Base-by-base conservation (phyloP, 2,113 vertebrate genomes). In the Haemorhous mexicanus region DNA sequence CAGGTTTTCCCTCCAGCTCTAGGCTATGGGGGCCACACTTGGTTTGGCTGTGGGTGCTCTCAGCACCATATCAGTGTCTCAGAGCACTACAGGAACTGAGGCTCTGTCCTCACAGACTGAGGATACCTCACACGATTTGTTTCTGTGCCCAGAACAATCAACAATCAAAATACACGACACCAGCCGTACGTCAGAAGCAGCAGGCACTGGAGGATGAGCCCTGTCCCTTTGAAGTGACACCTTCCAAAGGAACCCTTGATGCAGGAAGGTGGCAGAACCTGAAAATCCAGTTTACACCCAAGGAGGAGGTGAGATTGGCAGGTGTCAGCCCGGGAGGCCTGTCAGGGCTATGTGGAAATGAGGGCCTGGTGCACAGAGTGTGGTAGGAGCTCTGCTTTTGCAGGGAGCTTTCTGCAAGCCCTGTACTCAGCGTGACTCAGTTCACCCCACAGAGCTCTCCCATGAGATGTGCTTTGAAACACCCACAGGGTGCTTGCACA, bases 221-320 rank as follows among this genome's bases (percentile, higher is more conserved):
- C 4, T 63, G 77, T 11, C 97, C 98, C 77, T 99, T 99, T 72
- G 61, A 98, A 86, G 95, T 94, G 90, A 80, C 97, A 13, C 99
- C 99, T 9, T 63, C 64, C 1, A 91, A 96, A n/a, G 99, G 99
- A 67, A 26, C 94, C 64, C 89, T 99, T 21, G 46, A 77, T 64
- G 97, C 98, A 32, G 97, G 97, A n/a, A 95, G 98, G 56, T 95
- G 92, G 33, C 93, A 95, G 89, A 97, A 99, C 1, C 81, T 99
- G 49, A 96, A 97, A 72, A 96, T 99, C 93, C 98, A 96, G 91
- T 99, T 99, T 97, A 97, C 95, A 52, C 99, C 99, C n/a, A 70
- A 56, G 16, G 97, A 98, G 94, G 98, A 98, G 99, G 99, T 99
- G 94, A 97, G 97, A 39, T 80, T 9, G 15, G 43, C 10, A 3